Evolutionary conservation across 2,797 vertebrate species (phyloP).

Genomic region (Sebastes dallii): DNA sequence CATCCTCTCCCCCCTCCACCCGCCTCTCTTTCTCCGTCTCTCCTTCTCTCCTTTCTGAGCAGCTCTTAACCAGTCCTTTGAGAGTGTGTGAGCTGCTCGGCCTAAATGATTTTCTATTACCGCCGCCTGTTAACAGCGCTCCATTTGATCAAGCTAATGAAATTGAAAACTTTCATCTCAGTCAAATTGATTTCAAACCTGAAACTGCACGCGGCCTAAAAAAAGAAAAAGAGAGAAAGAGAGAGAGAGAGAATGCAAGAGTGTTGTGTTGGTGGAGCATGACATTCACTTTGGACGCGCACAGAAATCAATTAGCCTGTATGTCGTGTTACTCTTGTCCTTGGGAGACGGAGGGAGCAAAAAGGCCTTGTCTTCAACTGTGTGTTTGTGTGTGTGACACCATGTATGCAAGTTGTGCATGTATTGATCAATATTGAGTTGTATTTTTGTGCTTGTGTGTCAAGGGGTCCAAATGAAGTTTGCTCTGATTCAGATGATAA

Average conservation of each 20-base stretch:
- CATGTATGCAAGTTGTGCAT: not conserved
- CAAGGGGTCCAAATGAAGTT: not conserved
- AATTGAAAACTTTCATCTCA: conserved; percentile 84
- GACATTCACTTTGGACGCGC: conserved; percentile 47
- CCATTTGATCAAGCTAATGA: conserved; percentile 83
- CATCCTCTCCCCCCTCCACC: not conserved
- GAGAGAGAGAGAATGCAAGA: conserved; percentile 12
- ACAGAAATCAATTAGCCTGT: conserved; percentile 63
- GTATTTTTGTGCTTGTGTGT: not conserved
- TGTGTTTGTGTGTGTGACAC: conserved; percentile 1
- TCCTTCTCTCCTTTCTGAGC: conserved; percentile 52
- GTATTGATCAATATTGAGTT: not conserved
- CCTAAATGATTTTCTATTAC: conserved; percentile 83
- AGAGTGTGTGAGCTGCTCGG: conserved; percentile 66
- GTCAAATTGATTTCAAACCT: conserved; percentile 83
- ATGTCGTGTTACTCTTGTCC: conserved; percentile 42
- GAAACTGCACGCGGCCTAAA: conserved; percentile 51
- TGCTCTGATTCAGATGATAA: not conserved
- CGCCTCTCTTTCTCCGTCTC: not conserved
- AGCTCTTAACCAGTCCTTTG: conserved; percentile 70
- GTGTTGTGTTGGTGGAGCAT: conserved; percentile 43
- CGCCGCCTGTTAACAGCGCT: conserved; percentile 77
- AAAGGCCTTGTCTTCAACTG: conserved; percentile 2
- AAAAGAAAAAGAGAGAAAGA: not conserved
- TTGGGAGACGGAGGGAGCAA: conserved; percentile 15